phyloP scores from a whole-genome alignment of 2,888 invertebrate genomes.

The Leptinotarsa rubiginosa region DNA sequence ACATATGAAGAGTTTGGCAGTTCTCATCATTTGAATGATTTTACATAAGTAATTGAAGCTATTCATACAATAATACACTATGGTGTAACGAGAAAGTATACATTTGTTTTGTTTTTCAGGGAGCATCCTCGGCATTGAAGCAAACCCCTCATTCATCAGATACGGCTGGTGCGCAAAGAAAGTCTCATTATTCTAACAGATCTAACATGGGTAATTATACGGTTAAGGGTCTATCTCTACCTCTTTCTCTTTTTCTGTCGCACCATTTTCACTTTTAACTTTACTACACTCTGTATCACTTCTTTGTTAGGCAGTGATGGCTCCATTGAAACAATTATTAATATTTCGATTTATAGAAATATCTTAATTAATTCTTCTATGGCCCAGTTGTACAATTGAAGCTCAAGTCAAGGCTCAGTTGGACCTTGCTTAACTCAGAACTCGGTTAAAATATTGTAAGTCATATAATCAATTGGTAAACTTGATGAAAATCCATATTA shows the following conservation, averaged over 20 bases:
- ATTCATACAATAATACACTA: no score
- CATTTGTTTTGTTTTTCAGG: constrained; percentile 62
- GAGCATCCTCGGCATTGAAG: constrained; percentile 59
- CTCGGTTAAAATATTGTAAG: no score
- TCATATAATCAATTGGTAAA: no score
- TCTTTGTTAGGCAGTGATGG: constrained; percentile 7
- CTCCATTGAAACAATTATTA: background rate
- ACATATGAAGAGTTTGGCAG: no score
- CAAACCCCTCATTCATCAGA: constrained; percentile 64
- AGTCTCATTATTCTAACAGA: constrained; percentile 81
- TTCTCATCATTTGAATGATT: no score
- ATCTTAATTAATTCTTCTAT: no score
- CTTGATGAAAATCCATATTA: no score
- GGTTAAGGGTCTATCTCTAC: constrained; percentile 65
- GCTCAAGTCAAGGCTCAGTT: no score
- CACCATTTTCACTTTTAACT: constrained; percentile 44
- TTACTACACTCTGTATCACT: constrained; percentile 42
- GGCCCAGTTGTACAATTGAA: no score
- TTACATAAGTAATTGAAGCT: no score
- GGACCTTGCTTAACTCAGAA: no score
- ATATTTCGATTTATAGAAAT: background rate
- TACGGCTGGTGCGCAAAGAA: constrained; percentile 77
- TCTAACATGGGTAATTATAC: constrained; percentile 70
- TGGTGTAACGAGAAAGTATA: no score
- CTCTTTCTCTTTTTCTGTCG: constrained; percentile 39